Base-by-base conservation (phyloP, 92 coral and sea anemone species). In the Nematostella vectensis region DNA sequence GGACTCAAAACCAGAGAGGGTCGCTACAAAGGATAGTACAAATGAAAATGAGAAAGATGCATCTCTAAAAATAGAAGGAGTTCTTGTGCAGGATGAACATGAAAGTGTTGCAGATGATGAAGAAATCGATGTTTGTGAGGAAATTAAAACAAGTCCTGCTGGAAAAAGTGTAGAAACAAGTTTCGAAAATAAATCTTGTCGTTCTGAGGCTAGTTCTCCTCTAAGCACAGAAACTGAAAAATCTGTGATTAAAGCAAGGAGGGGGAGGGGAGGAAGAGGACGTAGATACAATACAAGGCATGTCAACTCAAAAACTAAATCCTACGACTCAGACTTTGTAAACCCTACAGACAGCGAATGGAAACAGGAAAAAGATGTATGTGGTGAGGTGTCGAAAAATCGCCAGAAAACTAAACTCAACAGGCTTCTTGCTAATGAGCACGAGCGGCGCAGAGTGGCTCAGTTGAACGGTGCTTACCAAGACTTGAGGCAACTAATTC, bases 391-490 rank as follows among this genome's bases (percentile, higher is more conserved):
- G 10, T 29, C 67, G 25, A 65, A 74, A 42, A 74, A 74, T 29
- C 70, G 88, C 15, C 79, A 80, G 24, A 71, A 86, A 55, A 55
- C 95, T 25, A 85, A 85, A 40, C 52, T 85, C 11, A 85, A 85
- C 63, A 72, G 95, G 47, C 78, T 85, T 11, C 65, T 85, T 26
- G 95, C 95, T 26, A 85, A 85, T 57, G 95, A 85, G 31, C 95
- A 85, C 48, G 95, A 85, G 58, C 65, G 95, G 17, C 63, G 95
- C 11, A 56, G 95, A 17, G 95, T 85, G 3, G 88, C 95, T 3
- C 95, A 85, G 63, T 71, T 85, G 23, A 85, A 85, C 48, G 76
- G 72, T 33, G 95, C 88, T 19, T 85, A 85, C 56, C 95, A 85
- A 48, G 74, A 76, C 47, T 48, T 85, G 24, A 57, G 95, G 36